A percentile compares a stretch with the other conserved stretches of the same genome.
These are phyloP conservation scores for Potorous gilbertii DNA, from an alignment of 2,797 vertebrate species.

Conservation along the genomic window DNA sequence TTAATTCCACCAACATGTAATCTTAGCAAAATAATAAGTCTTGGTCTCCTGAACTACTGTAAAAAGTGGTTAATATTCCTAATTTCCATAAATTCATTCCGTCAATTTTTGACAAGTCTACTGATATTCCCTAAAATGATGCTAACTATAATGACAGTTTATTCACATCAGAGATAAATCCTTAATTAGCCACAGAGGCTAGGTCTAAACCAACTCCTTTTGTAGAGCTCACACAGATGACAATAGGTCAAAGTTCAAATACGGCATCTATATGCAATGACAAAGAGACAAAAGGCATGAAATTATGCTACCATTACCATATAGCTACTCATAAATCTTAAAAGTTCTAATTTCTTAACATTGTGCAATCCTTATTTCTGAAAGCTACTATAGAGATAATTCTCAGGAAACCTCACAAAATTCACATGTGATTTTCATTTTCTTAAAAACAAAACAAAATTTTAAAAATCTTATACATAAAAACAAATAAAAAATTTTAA, in stretches of 20 bases:
- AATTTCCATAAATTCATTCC: not conserved
- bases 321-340: not conserved
- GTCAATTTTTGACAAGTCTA: not conserved
- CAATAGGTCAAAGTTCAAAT: not conserved
- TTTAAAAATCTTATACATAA: not conserved
- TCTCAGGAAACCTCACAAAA: not conserved
- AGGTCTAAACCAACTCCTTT: not conserved
- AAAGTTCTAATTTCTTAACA: constrained; percentile 41
- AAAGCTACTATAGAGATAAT: not conserved
- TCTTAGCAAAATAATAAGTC: not conserved
- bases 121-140: not conserved
- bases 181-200: constrained; percentile 17
- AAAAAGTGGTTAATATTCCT: not conserved
- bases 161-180: not conserved
- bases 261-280: not conserved
- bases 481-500: constrained; percentile 20
- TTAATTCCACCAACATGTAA: not conserved
- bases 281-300: not conserved
- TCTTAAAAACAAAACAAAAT: constrained; percentile 15
- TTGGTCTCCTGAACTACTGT: not conserved
- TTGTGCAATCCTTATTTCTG: not conserved
- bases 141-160: not conserved
- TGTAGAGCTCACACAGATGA: not conserved
- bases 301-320: not conserved
- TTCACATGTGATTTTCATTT: constrained; percentile 35